Base-by-base conservation (phyloP, 1,140 invertebrate genomes). In the Eurosta solidaginis region DNA sequence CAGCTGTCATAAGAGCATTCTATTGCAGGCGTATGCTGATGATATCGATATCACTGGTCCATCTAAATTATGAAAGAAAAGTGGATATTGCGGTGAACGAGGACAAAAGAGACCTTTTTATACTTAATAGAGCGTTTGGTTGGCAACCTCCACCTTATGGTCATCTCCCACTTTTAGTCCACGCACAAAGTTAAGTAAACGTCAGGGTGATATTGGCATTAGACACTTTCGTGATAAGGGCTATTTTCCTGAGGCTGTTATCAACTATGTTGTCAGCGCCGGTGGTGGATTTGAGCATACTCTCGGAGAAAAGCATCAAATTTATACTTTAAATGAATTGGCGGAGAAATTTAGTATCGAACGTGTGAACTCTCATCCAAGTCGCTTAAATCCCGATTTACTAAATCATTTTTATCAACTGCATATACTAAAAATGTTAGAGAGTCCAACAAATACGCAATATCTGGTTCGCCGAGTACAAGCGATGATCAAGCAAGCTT, bases 131-230 rank as follows among this genome's bases (percentile, higher is more conserved):
- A 88, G 97, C 97, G 12, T 97, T 99, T 89, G 93, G 93, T 44
- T 98, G 97, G 97, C 84, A 88, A 14, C 94, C 96, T 47, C 98
- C 98, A 0, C 82, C 89, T 33, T 99, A 92, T 89, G 96, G 93
- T 14, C 98, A 99, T 89, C 90, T 99, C 63, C 98, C 98, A 1
- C 89, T 99, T 0, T 92, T 99, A 50, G 89, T 96, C 17, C 97
- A 97, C 86, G 96, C 7, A 93, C 92, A 1, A 98, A 98, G 89
- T 89, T 99, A 12, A 98, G 97, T 54, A 99, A 99, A 89, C 89
- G 98, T 40, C 96, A 99, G 88, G 93, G 92, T 9, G 95, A 98
- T 86, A 93, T 97, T 63, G 91, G 91, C 78, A 92, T 98, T 0
- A 91, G 93, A 79, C 89, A 92, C 82, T 96, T 93, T 82, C 90